Percentiles rank a stretch among this genome's conserved stretches.
These are phyloP conservation scores for Morus bassanus DNA, from an alignment of 2,797 vertebrate species.

Conservation along the genomic window DNA sequence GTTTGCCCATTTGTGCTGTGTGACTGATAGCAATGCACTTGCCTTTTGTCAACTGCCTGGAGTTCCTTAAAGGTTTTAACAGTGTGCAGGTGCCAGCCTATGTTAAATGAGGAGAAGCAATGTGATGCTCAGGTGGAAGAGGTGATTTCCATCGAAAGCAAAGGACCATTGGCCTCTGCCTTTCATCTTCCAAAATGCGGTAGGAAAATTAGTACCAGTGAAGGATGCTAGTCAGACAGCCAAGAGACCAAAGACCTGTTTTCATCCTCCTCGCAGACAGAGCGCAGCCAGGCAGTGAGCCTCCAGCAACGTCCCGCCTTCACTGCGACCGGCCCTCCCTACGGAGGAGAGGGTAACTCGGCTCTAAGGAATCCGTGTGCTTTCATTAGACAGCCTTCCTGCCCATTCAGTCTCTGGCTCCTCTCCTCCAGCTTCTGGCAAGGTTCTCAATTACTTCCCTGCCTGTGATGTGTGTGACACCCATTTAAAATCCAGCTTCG, in stretches of 20 bases:
- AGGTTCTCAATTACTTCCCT: background rate
- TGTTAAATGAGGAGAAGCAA: background rate
- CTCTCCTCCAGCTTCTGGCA: background rate
- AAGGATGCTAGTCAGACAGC: background rate
- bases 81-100: background rate
- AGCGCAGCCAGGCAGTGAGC: background rate
- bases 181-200: background rate
- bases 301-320: background rate
- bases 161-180: background rate
- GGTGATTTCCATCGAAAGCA: background rate
- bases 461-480: background rate
- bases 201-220: background rate
- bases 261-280: background rate
- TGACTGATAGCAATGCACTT: background rate
- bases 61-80: background rate
- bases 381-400: background rate
- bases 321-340: background rate
- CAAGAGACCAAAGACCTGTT: background rate
- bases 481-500: background rate
- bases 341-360: background rate
- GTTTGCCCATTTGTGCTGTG: accelerated
- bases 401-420: background rate
- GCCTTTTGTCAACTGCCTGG: background rate
- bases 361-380: background rate
- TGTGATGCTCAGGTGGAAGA: background rate